These are phyloP conservation scores for Pionites leucogaster DNA, from an alignment of 2,113 vertebrate species.

Conservation along the genomic window DNA sequence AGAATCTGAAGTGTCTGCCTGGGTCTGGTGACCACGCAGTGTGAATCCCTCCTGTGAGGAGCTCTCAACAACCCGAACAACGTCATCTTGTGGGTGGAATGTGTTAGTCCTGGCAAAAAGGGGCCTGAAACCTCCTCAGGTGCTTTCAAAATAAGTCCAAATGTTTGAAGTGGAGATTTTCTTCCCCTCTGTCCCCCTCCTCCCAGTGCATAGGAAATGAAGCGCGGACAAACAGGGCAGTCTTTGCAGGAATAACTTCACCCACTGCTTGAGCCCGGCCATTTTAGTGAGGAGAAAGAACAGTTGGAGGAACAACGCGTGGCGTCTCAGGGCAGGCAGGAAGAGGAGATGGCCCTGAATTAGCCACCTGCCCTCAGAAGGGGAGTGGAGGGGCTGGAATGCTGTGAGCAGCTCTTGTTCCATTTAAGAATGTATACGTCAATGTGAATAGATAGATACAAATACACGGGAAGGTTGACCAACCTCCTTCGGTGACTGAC, in stretches of 20 bases:
- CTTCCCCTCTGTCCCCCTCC: not conserved
- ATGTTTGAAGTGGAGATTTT: not conserved
- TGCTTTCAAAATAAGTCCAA: not conserved
- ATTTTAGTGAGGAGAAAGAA: not conserved
- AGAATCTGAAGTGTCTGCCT: not conserved
- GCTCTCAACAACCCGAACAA: fast-evolving
- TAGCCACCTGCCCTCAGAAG: fast-evolving
- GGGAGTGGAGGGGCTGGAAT: not conserved
- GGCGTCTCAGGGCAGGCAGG: not conserved
- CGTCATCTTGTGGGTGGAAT: not conserved
- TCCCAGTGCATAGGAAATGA: not conserved
- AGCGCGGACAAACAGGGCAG: not conserved
- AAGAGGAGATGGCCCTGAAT: not conserved
- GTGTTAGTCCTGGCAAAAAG: not conserved
- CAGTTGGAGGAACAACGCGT: not conserved
- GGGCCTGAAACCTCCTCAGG: not conserved
- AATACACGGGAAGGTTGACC: not conserved
- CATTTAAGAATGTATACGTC: not conserved
- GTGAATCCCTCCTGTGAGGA: not conserved
- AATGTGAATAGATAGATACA: not conserved
- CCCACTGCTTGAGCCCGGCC: fast-evolving
- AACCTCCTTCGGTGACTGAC: not conserved
- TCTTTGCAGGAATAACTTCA: not conserved
- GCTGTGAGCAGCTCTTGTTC: not conserved
- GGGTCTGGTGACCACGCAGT: fast-evolving